phyloP scores from a whole-genome alignment of 1,140 invertebrate genomes.

The Apolygus lucorum region DNA sequence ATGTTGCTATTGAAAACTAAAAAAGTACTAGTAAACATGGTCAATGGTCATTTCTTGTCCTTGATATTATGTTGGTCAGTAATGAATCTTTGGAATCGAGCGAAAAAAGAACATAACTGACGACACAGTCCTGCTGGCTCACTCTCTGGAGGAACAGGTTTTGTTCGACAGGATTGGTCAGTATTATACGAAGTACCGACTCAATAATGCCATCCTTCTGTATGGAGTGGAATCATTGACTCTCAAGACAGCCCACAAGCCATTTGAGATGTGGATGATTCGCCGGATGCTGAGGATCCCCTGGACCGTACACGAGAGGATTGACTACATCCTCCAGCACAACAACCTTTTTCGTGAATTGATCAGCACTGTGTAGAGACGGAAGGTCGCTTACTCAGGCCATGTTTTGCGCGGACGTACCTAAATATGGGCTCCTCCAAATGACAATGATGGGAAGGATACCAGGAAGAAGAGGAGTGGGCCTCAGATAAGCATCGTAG shows the following conservation, averaged over 20 bases:
- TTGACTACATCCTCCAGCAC: neutral
- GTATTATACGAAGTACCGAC: no score
- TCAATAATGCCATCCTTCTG: neutral
- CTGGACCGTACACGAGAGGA: neutral
- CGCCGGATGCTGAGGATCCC: no score
- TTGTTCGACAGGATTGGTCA: no score
- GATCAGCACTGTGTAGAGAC: neutral
- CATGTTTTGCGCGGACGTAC: neutral
- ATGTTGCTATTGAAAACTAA: no score
- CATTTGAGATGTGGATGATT: neutral
- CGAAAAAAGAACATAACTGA: no score
- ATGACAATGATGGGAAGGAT: neutral
- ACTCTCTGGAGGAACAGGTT: no score
- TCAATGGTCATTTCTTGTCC: no score
- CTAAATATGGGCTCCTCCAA: neutral
- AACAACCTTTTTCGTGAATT: conserved; percentile 2
- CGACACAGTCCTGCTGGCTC: no score
- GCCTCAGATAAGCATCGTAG: neutral
- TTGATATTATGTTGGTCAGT: no score
- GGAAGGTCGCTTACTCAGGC: neutral
- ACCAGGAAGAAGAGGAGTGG: neutral
- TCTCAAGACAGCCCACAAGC: neutral
- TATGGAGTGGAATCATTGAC: neutral
- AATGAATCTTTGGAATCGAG: no score
- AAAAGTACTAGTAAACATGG: no score